phyloP scores from a whole-genome alignment of 1,140 invertebrate genomes.

The Monochamus saltuarius region DNA sequence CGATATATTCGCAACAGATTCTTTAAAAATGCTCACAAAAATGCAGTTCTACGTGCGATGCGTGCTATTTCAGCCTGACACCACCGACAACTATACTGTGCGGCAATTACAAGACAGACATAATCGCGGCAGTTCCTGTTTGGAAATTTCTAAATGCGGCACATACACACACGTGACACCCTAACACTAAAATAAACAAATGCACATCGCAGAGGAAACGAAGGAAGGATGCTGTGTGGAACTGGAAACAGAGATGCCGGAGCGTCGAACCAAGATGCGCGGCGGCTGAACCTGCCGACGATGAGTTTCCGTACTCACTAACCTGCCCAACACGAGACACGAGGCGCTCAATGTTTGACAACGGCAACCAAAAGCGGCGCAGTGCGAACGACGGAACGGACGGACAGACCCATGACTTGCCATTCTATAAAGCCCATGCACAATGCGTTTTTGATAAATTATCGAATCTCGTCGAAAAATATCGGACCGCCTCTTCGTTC shows the following conservation, averaged over 20 bases:
- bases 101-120: conserved; percentile 1
- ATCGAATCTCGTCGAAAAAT: no score
- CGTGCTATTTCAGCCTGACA: no score
- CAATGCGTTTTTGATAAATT: no score
- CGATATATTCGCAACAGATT: neutral
- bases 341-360: no score
- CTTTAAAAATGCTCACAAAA: conserved; percentile 5
- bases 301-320: neutral
- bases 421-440: no score
- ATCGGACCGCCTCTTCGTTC: no score
- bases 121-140: neutral
- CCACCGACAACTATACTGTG: no score
- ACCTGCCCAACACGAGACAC: neutral
- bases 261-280: neutral
- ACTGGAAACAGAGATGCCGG: neutral
- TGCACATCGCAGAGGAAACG: conserved; percentile 1
- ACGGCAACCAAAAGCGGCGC: no score
- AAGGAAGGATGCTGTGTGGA: conserved; percentile 3
- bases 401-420: no score
- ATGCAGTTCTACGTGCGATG: no score
- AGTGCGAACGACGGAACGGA: no score
- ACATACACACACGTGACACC: conserved; percentile 2
- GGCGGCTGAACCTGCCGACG: neutral
- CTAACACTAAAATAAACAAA: conserved; percentile 8
- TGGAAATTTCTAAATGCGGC: conserved; percentile 6